phyloP scores from a whole-genome alignment of 2,113 vertebrate species.

The Apistogramma diplotaenia region DNA sequence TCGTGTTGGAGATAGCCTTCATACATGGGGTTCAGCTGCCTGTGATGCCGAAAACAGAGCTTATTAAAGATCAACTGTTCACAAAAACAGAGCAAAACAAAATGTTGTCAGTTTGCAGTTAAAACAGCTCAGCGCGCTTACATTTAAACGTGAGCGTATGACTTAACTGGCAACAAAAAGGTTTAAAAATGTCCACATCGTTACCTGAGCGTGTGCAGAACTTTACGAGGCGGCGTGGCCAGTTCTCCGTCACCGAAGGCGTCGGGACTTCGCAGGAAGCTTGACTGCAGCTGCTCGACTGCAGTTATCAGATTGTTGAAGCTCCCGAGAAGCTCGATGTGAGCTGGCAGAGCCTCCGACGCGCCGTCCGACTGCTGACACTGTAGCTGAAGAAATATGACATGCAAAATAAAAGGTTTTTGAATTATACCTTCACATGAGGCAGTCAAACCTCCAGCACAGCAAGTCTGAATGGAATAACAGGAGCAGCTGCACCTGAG shows the following conservation, averaged over 20 bases:
- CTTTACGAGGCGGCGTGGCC: slow-evolving; percentile 87
- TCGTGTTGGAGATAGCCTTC: slow-evolving; percentile 97
- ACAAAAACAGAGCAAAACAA: not conserved
- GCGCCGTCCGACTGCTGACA: slow-evolving; percentile 64
- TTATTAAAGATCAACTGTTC: not conserved
- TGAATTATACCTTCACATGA: not conserved
- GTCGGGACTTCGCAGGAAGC: slow-evolving; percentile 88
- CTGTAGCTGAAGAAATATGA: not conserved
- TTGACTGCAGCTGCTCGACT: slow-evolving; percentile 92
- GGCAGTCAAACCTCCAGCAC: no score
- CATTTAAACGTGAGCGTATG: not conserved
- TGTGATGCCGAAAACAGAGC: slow-evolving; percentile 48
- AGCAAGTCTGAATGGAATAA: no score
- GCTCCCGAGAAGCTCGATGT: slow-evolving; percentile 88
- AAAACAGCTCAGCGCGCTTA: not conserved
- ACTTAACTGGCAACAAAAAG: not conserved
- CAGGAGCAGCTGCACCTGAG: no score
- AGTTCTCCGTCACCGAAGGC: slow-evolving; percentile 88
- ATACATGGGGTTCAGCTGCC: slow-evolving; percentile 98
- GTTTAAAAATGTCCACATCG: not conserved
- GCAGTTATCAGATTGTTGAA: slow-evolving; percentile 90
- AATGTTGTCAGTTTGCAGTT: not conserved
- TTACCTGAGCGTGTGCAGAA: slow-evolving; percentile 93
- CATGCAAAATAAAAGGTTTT: not conserved
- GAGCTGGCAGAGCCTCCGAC: slow-evolving; percentile 79